These are phyloP conservation scores for Dryocosmus kuriphilus DNA, from an alignment of 2,888 invertebrate species.

Conservation along the genomic window DNA sequence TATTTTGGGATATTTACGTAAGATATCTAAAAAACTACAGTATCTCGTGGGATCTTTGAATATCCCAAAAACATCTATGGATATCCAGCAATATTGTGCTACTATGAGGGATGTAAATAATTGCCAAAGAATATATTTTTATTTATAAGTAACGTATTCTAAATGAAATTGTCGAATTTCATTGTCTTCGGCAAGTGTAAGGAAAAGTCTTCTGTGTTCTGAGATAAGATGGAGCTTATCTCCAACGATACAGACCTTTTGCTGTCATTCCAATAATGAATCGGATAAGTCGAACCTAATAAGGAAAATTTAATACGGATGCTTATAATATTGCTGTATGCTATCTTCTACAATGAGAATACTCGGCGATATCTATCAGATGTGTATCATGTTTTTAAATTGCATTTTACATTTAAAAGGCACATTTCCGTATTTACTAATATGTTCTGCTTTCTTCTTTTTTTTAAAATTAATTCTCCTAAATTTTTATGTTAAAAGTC, in stretches of 20 bases:
- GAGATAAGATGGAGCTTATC: conserved; percentile 36
- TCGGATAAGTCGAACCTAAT: conserved; percentile 83
- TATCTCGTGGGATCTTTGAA: no score
- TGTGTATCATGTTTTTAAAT: conserved; percentile 68
- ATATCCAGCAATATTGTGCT: no score
- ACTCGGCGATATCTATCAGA: conserved; percentile 88
- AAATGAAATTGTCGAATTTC: no score
- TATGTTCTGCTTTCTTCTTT: no score
- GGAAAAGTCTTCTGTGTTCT: conserved; percentile 11
- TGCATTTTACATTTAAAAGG: not conserved
- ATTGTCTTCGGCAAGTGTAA: conserved; percentile 2
- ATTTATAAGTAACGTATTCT: no score
- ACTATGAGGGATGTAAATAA: no score
- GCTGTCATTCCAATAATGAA: conserved; percentile 85
- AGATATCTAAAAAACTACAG: no score
- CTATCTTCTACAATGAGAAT: conserved; percentile 87
- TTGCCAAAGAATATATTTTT: no score
- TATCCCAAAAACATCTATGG: no score
- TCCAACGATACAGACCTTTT: conserved; percentile 90
- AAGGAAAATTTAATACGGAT: conserved; percentile 86
- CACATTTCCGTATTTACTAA: not conserved
- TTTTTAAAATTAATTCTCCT: no score
- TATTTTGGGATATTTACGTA: no score
- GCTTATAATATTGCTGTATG: conserved; percentile 87
- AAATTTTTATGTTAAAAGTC: no score